Evolutionary conservation across 92 coral and sea anemone genomes (phyloP).

Genomic region (Parazoanthus darwini): DNA sequence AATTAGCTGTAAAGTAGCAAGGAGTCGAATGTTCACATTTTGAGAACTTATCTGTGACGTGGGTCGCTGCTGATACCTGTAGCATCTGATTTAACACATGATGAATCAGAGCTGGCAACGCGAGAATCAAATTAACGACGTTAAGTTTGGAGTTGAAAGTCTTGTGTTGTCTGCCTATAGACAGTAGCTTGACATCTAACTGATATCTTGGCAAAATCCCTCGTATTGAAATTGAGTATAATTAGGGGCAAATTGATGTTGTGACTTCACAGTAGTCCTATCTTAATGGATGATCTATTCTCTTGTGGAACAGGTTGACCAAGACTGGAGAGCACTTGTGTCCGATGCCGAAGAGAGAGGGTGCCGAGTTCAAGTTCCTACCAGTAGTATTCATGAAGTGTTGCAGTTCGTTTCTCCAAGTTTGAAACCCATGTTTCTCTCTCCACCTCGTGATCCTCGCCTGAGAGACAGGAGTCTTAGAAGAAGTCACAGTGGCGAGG

Average conservation of each 20-base stretch:
- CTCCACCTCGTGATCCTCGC: constrained; percentile 35
- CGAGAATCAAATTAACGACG: neutral
- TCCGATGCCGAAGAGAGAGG: constrained; percentile 38
- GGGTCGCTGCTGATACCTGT: neutral
- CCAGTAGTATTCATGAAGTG: constrained; percentile 1
- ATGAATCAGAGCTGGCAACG: too few species aligned
- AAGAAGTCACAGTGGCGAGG: constrained; percentile 25
- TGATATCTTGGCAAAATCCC: neutral
- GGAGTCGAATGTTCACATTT: neutral
- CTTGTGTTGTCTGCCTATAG: neutral
- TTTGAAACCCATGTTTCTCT: neutral
- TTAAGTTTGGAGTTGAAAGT: too few species aligned
- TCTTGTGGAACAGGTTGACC: constrained; percentile 15
- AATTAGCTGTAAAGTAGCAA: neutral
- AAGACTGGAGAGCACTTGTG: constrained; percentile 36
- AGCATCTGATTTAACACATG: too few species aligned
- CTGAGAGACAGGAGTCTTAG: constrained; percentile 18
- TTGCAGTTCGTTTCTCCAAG: constrained; percentile 18
- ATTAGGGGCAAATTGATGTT: neutral
- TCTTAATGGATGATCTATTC: neutral
- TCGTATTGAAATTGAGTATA: neutral
- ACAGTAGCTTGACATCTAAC: neutral
- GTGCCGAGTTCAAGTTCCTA: neutral
- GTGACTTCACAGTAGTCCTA: neutral
- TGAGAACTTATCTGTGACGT: neutral